Percentiles rank a stretch among this genome's conserved stretches.
Conservation (phyloP, 2,113 vertebrate species). For the Apaloderma vittatum region DNA sequence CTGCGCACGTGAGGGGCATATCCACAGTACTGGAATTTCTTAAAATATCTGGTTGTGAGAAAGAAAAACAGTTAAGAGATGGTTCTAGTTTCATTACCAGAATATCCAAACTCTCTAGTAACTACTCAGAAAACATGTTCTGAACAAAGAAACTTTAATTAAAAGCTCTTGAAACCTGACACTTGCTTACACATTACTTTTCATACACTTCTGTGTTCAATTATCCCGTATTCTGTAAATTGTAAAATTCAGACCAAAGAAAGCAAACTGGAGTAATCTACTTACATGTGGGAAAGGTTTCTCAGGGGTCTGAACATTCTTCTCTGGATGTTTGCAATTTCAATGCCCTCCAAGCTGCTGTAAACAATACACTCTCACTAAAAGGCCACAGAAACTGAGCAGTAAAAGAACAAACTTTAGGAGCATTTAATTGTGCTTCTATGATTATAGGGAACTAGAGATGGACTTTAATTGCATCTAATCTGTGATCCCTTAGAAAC, state of each 20-base stretch:
- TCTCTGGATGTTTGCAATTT: constrained; percentile 92
- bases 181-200: neutral
- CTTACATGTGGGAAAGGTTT: constrained; percentile 96
- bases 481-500: neutral
- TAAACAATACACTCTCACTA: constrained; percentile 65
- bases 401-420: neutral
- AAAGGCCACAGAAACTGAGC: neutral
- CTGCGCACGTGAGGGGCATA: constrained; percentile 96
- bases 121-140: neutral
- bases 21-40: constrained; percentile 97
- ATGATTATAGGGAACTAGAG: neutral
- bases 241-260: neutral
- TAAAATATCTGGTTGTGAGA: constrained; percentile 88
- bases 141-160: neutral
- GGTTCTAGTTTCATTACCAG: neutral
- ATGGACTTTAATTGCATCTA: neutral
- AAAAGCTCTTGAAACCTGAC: neutral
- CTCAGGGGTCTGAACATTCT: constrained; percentile 92
- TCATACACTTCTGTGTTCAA: neutral
- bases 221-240: neutral
- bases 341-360: constrained; percentile 95
- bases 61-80: constrained; percentile 1
- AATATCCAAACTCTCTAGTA: neutral
- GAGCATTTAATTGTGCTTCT: neutral
- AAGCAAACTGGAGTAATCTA: constrained; percentile 38